Percentiles rank a stretch among this genome's conserved stretches.
Conservation (phyloP, 2,888 invertebrate genomes). For the Campoletis raptor region DNA sequence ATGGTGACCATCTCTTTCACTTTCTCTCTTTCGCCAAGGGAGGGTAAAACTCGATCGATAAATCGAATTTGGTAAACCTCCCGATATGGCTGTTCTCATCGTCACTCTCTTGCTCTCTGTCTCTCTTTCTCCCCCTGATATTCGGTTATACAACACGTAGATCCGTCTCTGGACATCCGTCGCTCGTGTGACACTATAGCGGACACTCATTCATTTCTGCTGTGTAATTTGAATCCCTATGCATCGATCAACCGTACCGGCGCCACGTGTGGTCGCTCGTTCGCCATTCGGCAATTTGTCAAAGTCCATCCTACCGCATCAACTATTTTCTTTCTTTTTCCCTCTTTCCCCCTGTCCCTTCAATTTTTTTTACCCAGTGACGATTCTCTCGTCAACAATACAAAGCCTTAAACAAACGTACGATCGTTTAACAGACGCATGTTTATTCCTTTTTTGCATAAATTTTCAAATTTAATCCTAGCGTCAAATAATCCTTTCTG, state of each 20-base stretch:
- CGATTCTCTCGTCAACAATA: constrained; percentile 30
- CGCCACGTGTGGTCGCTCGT: constrained; percentile 69
- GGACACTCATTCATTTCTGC: constrained; percentile 70
- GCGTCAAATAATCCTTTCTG: not conserved
- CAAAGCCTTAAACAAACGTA: constrained; percentile 36
- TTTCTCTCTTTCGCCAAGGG: not conserved
- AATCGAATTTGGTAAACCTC: constrained; percentile 56
- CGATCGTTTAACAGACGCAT: not conserved
- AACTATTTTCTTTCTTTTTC: constrained; percentile 30
- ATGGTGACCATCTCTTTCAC: constrained; percentile 14
- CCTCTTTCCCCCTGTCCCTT: constrained; percentile 4
- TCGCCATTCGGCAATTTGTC: constrained; percentile 72
- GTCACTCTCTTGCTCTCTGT: not conserved
- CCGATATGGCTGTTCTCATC: constrained; percentile 49
- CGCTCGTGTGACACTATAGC: constrained; percentile 31
- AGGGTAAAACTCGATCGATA: constrained; percentile 48
- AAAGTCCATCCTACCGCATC: constrained; percentile 64
- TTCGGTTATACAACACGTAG: constrained; percentile 10
- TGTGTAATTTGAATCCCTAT: constrained; percentile 73
- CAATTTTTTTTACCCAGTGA: not conserved
- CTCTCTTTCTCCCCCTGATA: constrained; percentile 2
- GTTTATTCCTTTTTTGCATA: not conserved
- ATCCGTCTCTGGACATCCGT: constrained; percentile 27
- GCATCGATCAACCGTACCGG: constrained; percentile 72
- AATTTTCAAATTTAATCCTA: not conserved